These are phyloP conservation scores for Argyresthia albistria DNA, from an alignment of 2,888 invertebrate species.

Conservation along the genomic window DNA sequence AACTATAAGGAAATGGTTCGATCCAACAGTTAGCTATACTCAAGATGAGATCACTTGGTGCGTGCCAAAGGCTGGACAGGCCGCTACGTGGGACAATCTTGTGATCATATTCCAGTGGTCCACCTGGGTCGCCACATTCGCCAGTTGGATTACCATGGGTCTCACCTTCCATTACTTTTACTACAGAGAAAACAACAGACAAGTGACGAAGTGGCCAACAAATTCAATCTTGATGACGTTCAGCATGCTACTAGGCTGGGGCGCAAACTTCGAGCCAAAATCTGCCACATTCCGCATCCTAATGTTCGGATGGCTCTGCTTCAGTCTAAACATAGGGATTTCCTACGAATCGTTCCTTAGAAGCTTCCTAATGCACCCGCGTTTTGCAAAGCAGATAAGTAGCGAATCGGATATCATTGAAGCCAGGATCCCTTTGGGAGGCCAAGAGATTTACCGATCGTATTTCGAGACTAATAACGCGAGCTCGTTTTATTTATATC, in stretches of 20 bases:
- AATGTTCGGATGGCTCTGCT: constrained; percentile 58
- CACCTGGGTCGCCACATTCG: constrained; percentile 53
- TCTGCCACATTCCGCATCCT: constrained; percentile 51
- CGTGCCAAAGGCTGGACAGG: constrained; percentile 48
- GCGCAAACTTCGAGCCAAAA: constrained; percentile 47
- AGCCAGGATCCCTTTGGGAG: constrained; percentile 55
- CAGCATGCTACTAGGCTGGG: constrained; percentile 62
- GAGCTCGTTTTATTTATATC: constrained; percentile 60
- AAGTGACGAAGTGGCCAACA: constrained; percentile 54
- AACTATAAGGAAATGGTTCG: constrained; percentile 51
- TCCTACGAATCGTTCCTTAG: constrained; percentile 65
- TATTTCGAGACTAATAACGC: constrained; percentile 64
- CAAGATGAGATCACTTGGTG: constrained; percentile 69
- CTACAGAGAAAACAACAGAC: constrained; percentile 37
- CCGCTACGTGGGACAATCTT: constrained; percentile 58
- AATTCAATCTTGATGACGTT: constrained; percentile 58
- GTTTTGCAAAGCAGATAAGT: constrained; percentile 64
- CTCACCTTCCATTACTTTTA: constrained; percentile 48
- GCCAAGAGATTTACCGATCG: constrained; percentile 60
- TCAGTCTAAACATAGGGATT: constrained; percentile 62
- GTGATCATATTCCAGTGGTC: constrained; percentile 62
- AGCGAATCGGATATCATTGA: constrained; percentile 53
- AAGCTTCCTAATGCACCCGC: constrained; percentile 65
- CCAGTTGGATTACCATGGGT: constrained; percentile 43
- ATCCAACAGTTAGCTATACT: constrained; percentile 57